A percentile compares a stretch with the other conserved stretches of the same genome.
phyloP scores from a whole-genome alignment of 2,797 vertebrate species.

The Lepilemur septentrionalis region DNA sequence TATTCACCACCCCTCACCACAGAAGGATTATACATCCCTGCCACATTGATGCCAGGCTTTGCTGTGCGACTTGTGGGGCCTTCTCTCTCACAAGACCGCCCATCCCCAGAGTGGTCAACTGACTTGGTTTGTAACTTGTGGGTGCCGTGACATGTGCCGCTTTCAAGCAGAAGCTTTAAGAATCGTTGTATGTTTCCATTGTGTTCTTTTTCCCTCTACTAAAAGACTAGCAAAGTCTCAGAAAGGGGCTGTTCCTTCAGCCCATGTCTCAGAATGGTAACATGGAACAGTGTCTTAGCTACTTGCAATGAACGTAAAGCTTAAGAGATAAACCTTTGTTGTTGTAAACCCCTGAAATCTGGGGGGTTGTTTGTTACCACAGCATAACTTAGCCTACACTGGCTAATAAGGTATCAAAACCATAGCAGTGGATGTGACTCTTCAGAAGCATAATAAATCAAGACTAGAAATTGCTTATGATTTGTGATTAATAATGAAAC shows the following conservation, averaged over 20 bases:
- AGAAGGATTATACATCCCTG: background rate
- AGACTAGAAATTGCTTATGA: background rate
- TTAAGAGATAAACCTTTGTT: background rate
- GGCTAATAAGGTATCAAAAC: background rate
- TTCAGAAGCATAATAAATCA: background rate
- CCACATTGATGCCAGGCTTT: background rate
- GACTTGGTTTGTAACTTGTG: background rate
- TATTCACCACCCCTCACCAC: background rate
- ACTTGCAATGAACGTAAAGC: background rate
- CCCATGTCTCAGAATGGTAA: background rate
- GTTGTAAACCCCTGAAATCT: background rate
- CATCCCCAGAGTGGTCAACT: background rate
- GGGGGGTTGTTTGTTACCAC: background rate
- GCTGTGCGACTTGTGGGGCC: background rate
- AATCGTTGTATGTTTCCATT: background rate
- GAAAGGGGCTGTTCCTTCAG: background rate
- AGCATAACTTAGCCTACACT: background rate
- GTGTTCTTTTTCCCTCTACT: background rate
- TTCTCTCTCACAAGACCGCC: background rate
- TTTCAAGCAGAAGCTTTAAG: background rate
- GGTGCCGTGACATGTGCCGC: too few relatives aligned
- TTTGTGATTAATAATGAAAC: slow-evolving; percentile 23
- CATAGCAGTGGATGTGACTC: background rate
- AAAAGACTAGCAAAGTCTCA: background rate
- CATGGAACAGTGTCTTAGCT: background rate